Base-by-base conservation (phyloP, 2,888 invertebrate species). In the Dryomyza anilis region DNA sequence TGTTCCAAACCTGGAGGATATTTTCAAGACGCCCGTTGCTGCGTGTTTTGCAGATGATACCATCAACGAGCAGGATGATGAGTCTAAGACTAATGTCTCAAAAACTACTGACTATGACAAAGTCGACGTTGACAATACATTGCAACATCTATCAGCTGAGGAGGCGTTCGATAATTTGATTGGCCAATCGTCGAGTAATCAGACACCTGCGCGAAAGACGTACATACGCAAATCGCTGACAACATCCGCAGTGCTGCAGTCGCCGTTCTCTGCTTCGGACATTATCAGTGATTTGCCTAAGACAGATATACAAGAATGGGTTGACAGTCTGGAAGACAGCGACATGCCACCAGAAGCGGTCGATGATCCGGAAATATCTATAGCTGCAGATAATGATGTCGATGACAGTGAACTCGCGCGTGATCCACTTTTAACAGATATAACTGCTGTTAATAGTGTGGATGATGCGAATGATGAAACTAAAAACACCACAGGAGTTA, bases 301-400 rank as follows among this genome's bases (percentile, higher is more conserved):
- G 65, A 74, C 73, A 2, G 75, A 76, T 60, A 70, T 76, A 21
- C 73, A 76, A 46, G 74, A 75, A 66, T 78, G 76, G 77, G 71
- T 76, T 27, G 73, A 73, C 43, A 70, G 64, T 48, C 46, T 72
- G 2, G 71, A 70, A 25, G 65, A 66, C 27, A 57, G 70, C 5
- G 68, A 73, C 21, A 50, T 63, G 29, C 66, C 67, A 7, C 36
- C 68, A 21, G 25, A 48, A 5, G 39, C 57, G 12, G 46, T 53
- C 2, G 19, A 63, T 4, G 46, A 64, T 0, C 8, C 21, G 14
- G 70, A 73, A 48, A 53, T 71, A 14, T 67, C 65, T 12, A 48
- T 68, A 3, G 45, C 64, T 8, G n/a, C n/a, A n/a, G n/a, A n/a
- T n/a, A n/a, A n/a, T n/a, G 59, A 64, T 27, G 10, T 43, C 19